A percentile compares a stretch with the other conserved stretches of the same genome.
Conservation (phyloP, 2,113 vertebrate genomes). For the Colossoma macropomum region DNA sequence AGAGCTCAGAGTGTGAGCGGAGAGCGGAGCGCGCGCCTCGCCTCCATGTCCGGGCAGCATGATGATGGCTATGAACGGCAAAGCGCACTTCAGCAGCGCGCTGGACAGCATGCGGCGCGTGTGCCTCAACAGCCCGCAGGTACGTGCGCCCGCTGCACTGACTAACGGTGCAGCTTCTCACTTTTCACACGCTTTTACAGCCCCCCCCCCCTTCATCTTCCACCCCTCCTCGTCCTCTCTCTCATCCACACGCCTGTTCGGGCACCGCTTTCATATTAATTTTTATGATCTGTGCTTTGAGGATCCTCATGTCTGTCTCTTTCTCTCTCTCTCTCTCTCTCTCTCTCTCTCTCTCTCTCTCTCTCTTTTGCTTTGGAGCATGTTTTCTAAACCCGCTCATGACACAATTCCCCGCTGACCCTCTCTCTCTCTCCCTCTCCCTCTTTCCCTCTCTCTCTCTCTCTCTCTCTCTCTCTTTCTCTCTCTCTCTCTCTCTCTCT, state of each 20-base stretch:
- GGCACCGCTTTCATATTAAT: conserved; percentile 92
- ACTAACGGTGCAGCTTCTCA: conserved; percentile 57
- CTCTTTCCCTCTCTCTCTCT: not conserved
- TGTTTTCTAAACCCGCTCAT: conserved; percentile 90
- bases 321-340: conserved; percentile 54
- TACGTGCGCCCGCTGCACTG: conserved; percentile 77
- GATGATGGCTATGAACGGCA: conserved; percentile 95
- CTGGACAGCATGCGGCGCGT: conserved; percentile 93
- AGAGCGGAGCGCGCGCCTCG: conserved; percentile 73
- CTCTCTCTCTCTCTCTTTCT: not conserved
- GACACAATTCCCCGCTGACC: conserved; percentile 91
- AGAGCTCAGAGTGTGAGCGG: conserved; percentile 80
- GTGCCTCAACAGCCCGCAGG: conserved; percentile 93
- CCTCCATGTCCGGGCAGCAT: conserved; percentile 81
- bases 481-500: conserved; percentile 54
- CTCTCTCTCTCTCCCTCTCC: not conserved
- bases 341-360: not conserved
- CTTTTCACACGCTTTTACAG: conserved; percentile 59
- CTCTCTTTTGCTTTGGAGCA: conserved; percentile 83
- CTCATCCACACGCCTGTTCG: conserved; percentile 85
- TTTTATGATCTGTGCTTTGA: conserved; percentile 96
- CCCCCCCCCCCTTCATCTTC: conserved; percentile 48
- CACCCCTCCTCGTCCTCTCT: conserved; percentile 57
- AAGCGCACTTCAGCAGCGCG: conserved; percentile 90
- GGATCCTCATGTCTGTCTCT: conserved; percentile 64